phyloP scores from a whole-genome alignment of 1,140 invertebrate species.

The Drosophila orena region DNA sequence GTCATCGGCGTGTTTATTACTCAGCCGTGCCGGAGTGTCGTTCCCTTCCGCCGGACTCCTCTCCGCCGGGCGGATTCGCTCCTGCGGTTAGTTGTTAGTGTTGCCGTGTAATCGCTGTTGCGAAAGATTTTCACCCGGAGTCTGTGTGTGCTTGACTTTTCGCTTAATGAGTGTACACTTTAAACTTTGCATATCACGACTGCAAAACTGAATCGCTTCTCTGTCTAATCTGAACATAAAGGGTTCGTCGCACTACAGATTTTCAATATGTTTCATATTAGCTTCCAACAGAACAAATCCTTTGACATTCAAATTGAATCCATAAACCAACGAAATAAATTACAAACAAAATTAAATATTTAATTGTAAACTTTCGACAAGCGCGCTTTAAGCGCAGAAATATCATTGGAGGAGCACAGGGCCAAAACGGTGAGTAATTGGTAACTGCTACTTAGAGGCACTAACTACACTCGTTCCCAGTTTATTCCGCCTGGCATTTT shows the following conservation, averaged over 20 bases:
- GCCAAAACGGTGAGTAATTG: conserved; percentile 42
- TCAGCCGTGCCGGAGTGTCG: conserved; percentile 50
- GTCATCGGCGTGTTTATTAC: conserved; percentile 73
- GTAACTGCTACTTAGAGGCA: conserved; percentile 58
- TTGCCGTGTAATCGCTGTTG: conserved; percentile 47
- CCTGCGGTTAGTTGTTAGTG: conserved; percentile 46
- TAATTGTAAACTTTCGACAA: conserved; percentile 1
- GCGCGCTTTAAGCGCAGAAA: conserved; percentile 1
- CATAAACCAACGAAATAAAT: neutral
- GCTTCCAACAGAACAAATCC: too few relatives aligned
- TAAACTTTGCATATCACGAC: conserved; percentile 36
- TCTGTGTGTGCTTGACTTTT: conserved; percentile 33
- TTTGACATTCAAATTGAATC: too few relatives aligned
- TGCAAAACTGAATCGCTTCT: conserved; percentile 4
- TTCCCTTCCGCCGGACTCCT: conserved; percentile 14
- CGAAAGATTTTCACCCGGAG: conserved; percentile 32
- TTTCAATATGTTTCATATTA: too few relatives aligned
- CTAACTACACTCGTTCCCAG: conserved; percentile 54
- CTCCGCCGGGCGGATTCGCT: conserved; percentile 7
- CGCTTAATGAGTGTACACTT: conserved; percentile 51
- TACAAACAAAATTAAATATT: neutral
- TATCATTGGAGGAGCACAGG: conserved; percentile 1
- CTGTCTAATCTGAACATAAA: neutral
- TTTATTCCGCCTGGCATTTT: conserved; percentile 11
- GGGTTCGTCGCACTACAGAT: neutral